Percentiles rank a stretch among this genome's conserved stretches.
These are phyloP conservation scores for Antechinus flavipes DNA, from an alignment of 2,113 vertebrate genomes.

Conservation along the genomic window DNA sequence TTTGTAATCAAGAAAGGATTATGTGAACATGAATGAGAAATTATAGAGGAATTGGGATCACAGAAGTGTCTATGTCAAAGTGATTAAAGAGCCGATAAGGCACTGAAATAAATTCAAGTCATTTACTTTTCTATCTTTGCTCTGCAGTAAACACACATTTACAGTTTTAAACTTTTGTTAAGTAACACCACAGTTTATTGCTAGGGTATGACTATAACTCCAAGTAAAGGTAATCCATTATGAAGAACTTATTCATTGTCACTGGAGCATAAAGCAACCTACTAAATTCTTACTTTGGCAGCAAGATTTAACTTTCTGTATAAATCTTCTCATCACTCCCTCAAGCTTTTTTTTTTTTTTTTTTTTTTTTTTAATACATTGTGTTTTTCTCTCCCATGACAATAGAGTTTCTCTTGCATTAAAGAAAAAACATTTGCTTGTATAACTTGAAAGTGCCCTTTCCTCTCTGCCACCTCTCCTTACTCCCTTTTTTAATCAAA, in stretches of 20 bases:
- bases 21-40: background rate
- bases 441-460: fast-evolving
- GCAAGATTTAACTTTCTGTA: background rate
- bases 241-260: constrained; percentile 8
- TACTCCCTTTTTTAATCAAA: background rate
- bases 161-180: fast-evolving
- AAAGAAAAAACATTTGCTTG: background rate
- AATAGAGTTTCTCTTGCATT: background rate
- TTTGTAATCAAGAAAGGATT: background rate
- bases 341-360: fast-evolving
- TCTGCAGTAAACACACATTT: fast-evolving
- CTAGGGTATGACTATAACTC: constrained; percentile 56
- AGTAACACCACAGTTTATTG: fast-evolving
- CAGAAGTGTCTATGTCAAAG: background rate
- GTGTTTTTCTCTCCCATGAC: background rate
- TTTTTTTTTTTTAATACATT: background rate
- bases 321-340: background rate
- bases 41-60: background rate
- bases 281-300: background rate
- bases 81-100: background rate
- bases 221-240: background rate
- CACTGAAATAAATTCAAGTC: fast-evolving
- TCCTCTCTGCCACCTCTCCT: background rate
- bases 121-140: background rate
- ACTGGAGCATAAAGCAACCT: background rate